phyloP scores from a whole-genome alignment of 2,797 vertebrate species.

The Clarias pachynema region DNA sequence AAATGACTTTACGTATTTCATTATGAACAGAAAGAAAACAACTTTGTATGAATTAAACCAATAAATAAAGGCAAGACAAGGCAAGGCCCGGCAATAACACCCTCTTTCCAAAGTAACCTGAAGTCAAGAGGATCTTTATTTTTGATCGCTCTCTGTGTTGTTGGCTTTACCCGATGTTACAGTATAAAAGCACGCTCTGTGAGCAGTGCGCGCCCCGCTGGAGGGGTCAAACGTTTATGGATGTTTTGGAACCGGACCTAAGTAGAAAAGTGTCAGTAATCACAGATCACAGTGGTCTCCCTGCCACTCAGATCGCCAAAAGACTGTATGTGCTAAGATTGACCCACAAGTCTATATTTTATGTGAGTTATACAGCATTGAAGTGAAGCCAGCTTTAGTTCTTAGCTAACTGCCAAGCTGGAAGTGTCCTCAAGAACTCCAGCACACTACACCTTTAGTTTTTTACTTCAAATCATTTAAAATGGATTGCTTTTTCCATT shows the following conservation, averaged over 20 bases:
- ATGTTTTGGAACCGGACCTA: background rate
- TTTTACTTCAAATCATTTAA: too few species aligned
- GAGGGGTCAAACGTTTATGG: background rate
- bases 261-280: background rate
- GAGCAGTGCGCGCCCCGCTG: background rate
- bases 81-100: background rate
- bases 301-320: background rate
- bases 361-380: background rate
- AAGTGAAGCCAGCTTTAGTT: background rate
- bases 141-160: background rate
- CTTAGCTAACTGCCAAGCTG: background rate
- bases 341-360: background rate
- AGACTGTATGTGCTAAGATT: background rate
- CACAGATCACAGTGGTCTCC: background rate
- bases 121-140: background rate
- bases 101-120: background rate
- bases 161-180: background rate
- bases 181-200: background rate
- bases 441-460: background rate
- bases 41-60: background rate
- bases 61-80: too few species aligned
- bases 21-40: background rate
- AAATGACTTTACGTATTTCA: background rate
- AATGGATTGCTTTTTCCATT: too few species aligned
- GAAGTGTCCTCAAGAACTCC: background rate